A percentile compares a stretch with the other conserved stretches of the same genome.
phyloP scores from a whole-genome alignment of 2,888 invertebrate species.

The Melanostoma scalare region DNA sequence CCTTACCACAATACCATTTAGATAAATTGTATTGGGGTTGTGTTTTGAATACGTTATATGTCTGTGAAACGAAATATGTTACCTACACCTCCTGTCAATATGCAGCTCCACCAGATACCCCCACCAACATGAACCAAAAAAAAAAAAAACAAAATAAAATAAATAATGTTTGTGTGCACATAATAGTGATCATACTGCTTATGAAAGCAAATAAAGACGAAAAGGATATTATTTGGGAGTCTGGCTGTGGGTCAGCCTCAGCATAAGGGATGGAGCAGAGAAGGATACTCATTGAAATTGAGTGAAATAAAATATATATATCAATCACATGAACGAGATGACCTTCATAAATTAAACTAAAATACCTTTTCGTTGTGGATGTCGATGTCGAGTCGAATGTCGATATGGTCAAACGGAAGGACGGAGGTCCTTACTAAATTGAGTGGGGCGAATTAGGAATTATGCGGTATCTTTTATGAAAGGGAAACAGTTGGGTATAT shows the following conservation, averaged over 20 bases:
- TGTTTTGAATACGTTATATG: conserved; percentile 71
- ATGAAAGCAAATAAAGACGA: conserved; percentile 71
- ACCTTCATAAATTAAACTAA: conserved; percentile 68
- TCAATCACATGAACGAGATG: conserved; percentile 63
- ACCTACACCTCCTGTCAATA: conserved; percentile 24
- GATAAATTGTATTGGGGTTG: conserved; percentile 73
- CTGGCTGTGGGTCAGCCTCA: neutral
- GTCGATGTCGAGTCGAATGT: neutral
- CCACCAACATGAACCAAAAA: neutral
- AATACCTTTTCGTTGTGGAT: conserved; percentile 31
- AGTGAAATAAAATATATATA: conserved; percentile 67
- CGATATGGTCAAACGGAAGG: conserved; percentile 5
- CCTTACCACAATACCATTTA: conserved; percentile 71
- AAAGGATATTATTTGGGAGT: conserved; percentile 61
- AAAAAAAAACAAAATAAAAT: conserved; percentile 1
- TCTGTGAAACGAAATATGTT: conserved; percentile 52
- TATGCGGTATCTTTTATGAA: conserved; percentile 45
- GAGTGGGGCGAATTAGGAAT: conserved; percentile 58
- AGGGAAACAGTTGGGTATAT: conserved; percentile 15
- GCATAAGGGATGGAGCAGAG: neutral
- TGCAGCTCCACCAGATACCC: neutral
- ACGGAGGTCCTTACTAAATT: conserved; percentile 29
- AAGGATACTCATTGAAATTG: conserved; percentile 52
- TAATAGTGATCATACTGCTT: conserved; percentile 70
- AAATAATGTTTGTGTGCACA: conserved; percentile 54